Base-by-base conservation (phyloP, 2,797 vertebrate genomes). In the Mormyrops boulengeri region DNA sequence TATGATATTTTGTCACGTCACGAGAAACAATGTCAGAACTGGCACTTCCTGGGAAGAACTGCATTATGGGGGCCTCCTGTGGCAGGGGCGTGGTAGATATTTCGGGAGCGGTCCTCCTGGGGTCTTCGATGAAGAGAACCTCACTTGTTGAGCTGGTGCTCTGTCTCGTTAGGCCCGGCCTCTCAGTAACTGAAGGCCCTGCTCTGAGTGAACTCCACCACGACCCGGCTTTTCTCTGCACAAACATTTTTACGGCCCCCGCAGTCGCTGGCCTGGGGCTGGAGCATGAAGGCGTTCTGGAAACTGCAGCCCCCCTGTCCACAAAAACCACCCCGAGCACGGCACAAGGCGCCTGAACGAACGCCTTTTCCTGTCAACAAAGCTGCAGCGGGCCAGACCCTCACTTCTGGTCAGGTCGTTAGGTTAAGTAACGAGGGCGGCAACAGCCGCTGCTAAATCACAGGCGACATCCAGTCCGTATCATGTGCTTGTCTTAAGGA, bases 171-270 rank as follows among this genome's bases (percentile, higher is more conserved):
- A 95, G 69, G 41, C 26, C 6, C 14, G 0, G 80, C 8, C 91
- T 3, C 87, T 89, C 57, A 88, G 90, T 85, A 91, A 94, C 88
- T 60, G 91, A 95, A 93, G 94, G 93, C 92, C 92, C 91, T 85
- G 93, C 94, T 94, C 94, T 93, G 95, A 94, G 94, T 93, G 91
- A 41, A 91, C 90, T 94, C 93, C 94, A 91, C 94, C 93, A 90
- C 91, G 93, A 91, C 93, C 91, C 91, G 91, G 88, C 92, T 95
- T 94, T 95, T 95, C 93, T 92, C 93, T 95, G 96, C 92, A 94
- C 95, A 96, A 95, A 96, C 94, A 95, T 95, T 96, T 96, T 96
- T 95, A 95, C 93, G 94, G 92, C 92, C 94, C 55, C 94, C 93
- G 95, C 94, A 95, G 93, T 90, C 93, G 93, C 91, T 52, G 91